Percentiles rank a stretch among this genome's conserved stretches.
phyloP scores from a whole-genome alignment of 2,797 vertebrate species.

The Falco rusticolus region DNA sequence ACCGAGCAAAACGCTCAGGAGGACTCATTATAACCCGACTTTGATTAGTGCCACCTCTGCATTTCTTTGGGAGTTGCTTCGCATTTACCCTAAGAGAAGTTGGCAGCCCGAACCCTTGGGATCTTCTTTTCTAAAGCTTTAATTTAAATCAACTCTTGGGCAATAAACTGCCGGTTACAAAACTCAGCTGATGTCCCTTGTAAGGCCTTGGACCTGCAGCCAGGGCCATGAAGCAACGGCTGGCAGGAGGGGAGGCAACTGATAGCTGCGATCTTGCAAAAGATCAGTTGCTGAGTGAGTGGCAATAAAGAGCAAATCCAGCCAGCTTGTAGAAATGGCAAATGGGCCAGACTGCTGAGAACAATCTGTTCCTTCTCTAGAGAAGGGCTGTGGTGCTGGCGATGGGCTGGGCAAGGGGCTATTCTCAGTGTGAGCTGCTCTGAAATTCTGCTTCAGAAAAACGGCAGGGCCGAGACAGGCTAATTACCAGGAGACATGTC shows the following conservation, averaged over 20 bases:
- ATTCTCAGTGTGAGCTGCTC: not conserved
- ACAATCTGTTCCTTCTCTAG: slow-evolving; percentile 58
- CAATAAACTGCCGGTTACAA: not conserved
- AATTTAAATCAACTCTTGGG: not conserved
- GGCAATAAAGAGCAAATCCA: slow-evolving; percentile 21
- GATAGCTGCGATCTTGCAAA: not conserved
- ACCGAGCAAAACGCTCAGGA: not conserved
- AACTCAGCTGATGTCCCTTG: not conserved
- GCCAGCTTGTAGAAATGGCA: slow-evolving; percentile 16
- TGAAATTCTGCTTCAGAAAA: slow-evolving; percentile 9
- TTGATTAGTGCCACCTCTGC: not conserved
- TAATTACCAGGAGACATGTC: not conserved
- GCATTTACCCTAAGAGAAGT: not conserved
- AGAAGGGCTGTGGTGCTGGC: not conserved
- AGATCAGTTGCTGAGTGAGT: not conserved
- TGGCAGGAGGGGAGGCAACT: not conserved
- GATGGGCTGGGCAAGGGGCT: not conserved
- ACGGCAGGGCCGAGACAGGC: not conserved
- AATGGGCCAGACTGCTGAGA: slow-evolving; percentile 50
- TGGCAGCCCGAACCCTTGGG: not conserved
- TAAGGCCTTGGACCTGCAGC: not conserved
- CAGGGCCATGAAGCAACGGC: not conserved
- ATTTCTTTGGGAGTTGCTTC: not conserved
- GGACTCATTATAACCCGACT: not conserved
- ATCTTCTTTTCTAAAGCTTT: not conserved